Evolutionary conservation across 2,113 vertebrate genomes (phyloP), one percentile per base, ranked within the genome.

Genomic region (Deroptyus accipitrinus): DNA sequence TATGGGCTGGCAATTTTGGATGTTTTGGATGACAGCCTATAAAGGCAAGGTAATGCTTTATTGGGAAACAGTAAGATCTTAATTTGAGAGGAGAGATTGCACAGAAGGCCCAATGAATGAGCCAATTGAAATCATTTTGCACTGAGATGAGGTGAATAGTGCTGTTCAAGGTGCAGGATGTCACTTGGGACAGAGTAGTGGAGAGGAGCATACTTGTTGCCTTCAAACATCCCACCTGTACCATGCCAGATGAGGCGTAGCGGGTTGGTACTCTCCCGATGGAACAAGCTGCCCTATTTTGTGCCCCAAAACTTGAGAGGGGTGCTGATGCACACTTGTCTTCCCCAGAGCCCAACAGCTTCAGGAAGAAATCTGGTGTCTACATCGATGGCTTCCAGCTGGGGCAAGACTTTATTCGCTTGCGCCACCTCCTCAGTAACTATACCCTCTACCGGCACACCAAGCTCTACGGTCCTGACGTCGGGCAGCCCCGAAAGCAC

Each of bases 291-390:
- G 77, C 51, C 41, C 17, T 55, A 17, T 22, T 70, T 68, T 37
- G 12, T 55, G n/a, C 24, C 44, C 48, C 1, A 2, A 35, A 77
- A 83, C n/a, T 0, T n/a, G 3, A 51, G 5, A 0, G 1, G 3
- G 24, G 18, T 37, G 17, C 44, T 80, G 79, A 86, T 18, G 25
- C 3, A 1, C 10, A 0, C 0, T 0, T 86, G 7, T 94, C 28
- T 96, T 70, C 88, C 91, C 68, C 95, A 99, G 99, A 99, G 87
- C 99, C 99, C 13, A 99, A 99, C 93, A 99, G 99, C 96, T 99
- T 98, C 81, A 96, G 97, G 96, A 99, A 99, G 97, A 99, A 99
- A 85, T 98, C 99, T 2, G 98, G 98, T 31, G 59, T 99, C 79
- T 98, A 96, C 46, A 95, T 99, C 1, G 95, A 98, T 0, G 99